These are phyloP conservation scores for Alcedo quadribrachys DNA, from an alignment of 2,797 vertebrate genomes.

Conservation along the genomic window DNA sequence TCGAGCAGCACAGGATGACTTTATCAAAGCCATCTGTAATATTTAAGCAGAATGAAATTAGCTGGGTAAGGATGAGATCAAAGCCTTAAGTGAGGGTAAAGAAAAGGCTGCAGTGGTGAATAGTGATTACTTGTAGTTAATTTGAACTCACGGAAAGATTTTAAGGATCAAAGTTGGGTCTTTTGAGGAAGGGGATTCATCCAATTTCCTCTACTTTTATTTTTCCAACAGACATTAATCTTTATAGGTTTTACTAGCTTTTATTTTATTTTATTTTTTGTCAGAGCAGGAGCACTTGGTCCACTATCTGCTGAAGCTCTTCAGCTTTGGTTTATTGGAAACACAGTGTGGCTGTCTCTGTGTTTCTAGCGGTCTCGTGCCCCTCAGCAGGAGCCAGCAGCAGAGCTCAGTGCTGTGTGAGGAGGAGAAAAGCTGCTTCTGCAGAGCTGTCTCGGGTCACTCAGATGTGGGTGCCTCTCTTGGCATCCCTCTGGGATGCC, in stretches of 20 bases:
- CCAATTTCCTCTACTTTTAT: constrained; percentile 41
- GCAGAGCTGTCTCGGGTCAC: neutral
- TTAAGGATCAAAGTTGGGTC: constrained; percentile 46
- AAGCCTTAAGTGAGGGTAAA: constrained; percentile 46
- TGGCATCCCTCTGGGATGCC: neutral
- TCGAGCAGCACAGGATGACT: neutral
- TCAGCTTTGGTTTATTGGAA: neutral
- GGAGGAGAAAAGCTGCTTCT: neutral
- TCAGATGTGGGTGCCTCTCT: neutral
- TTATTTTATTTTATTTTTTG: neutral
- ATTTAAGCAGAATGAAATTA: constrained; percentile 50
- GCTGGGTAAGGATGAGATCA: constrained; percentile 47
- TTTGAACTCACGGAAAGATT: constrained; percentile 54
- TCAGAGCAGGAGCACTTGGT: neutral
- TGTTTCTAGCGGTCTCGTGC: neutral
- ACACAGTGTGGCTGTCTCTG: neutral
- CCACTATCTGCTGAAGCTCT: neutral
- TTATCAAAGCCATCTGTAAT: constrained; percentile 25
- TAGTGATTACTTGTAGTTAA: constrained; percentile 40
- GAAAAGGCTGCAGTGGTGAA: constrained; percentile 45
- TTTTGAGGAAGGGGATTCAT: constrained; percentile 40
- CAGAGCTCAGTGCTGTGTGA: neutral
- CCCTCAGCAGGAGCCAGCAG: neutral
- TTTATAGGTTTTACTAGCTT: neutral
- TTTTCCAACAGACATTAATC: constrained; percentile 36